Percentiles rank a stretch among this genome's conserved stretches.
phyloP scores from a whole-genome alignment of 2,797 vertebrate species.

The Pseudochirops corinnae region DNA sequence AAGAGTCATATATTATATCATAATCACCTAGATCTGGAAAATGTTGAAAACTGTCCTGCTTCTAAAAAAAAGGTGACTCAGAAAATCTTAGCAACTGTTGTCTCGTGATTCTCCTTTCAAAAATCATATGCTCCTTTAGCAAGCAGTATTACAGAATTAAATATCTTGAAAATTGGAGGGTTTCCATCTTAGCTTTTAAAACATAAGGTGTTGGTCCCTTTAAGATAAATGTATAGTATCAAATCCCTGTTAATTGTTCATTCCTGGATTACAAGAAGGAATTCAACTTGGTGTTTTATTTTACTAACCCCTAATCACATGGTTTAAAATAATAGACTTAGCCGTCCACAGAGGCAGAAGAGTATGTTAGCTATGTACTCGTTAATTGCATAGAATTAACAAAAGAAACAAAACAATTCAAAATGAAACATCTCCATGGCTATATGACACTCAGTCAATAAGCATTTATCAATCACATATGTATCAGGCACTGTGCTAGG shows the following conservation, averaged over 20 bases:
- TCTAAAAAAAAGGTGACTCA: not conserved
- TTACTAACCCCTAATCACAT: not conserved
- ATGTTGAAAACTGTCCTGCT: not conserved
- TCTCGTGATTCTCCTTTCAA: too few relatives aligned
- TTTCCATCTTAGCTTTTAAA: too few relatives aligned
- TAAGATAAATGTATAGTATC: not conserved
- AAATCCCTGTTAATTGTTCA: not conserved
- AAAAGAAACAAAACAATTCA: not conserved
- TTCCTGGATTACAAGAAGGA: not conserved
- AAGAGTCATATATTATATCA: not conserved
- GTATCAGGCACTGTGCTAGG: too few relatives aligned
- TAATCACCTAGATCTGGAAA: not conserved
- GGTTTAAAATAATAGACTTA: not conserved
- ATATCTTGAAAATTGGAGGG: too few relatives aligned
- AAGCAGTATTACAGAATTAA: too few relatives aligned
- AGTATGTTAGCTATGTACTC: not conserved
- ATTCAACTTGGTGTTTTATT: not conserved
- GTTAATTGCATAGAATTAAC: not conserved
- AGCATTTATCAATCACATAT: not conserved
- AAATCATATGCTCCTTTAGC: too few relatives aligned
- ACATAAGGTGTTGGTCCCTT: not conserved
- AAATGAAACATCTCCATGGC: not conserved
- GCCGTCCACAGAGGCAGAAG: not conserved
- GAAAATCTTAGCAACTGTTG: not conserved
- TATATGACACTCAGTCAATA: not conserved